Evolutionary conservation across 1,140 invertebrate species (phyloP).

Genomic region (Pseudomyrmex sp.): DNA sequence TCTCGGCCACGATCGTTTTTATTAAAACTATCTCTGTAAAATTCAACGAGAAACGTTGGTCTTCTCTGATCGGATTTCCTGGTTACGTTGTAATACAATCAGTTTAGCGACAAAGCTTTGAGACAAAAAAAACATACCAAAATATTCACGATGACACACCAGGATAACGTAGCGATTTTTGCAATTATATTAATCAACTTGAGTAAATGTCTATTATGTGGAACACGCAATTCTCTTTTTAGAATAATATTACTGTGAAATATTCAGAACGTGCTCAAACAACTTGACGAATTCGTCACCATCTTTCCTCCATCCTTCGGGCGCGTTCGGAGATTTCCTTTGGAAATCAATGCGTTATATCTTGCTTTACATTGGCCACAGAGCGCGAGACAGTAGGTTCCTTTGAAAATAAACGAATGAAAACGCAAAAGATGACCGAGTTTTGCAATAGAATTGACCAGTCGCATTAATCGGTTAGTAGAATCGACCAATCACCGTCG

Average conservation of each 20-base stretch:
- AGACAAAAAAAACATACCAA: too few relatives aligned
- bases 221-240: neutral
- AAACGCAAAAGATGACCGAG: too few relatives aligned
- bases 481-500: too few relatives aligned
- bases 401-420: too few relatives aligned
- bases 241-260: constrained; percentile 22
- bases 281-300: constrained; percentile 8
- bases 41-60: neutral
- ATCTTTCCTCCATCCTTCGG: neutral
- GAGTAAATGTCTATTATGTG: neutral
- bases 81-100: too few relatives aligned
- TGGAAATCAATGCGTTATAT: neutral
- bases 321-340: neutral
- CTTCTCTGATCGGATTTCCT: neutral
- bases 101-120: too few relatives aligned
- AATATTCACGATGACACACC: neutral
- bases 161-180: neutral
- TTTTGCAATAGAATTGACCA: too few relatives aligned
- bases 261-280: constrained; percentile 7
- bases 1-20: neutral
- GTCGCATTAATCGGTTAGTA: too few relatives aligned
- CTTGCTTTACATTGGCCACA: neutral
- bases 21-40: neutral
- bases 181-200: neutral
- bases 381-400: too few relatives aligned